Percentiles rank a stretch among this genome's conserved stretches.
Evolutionary conservation across 53 echinoderm and acorn worm genomes (phyloP).

Genomic region (Crossaster papposus): DNA sequence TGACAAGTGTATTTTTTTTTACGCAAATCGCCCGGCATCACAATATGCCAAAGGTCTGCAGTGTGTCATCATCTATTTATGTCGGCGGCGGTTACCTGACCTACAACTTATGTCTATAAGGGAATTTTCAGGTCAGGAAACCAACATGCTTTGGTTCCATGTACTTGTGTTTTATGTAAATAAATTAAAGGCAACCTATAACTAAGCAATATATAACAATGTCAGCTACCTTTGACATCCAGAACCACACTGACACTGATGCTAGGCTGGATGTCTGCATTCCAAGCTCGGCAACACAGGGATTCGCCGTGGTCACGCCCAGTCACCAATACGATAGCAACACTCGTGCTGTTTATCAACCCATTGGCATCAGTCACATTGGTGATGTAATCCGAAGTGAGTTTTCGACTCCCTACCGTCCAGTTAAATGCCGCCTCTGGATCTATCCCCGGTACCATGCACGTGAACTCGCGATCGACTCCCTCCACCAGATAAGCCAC

Average conservation of each 20-base stretch:
- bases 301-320: background rate
- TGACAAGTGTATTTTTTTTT: too few species aligned
- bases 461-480: background rate
- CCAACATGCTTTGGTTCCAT: too few species aligned
- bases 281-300: background rate
- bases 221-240: slow-evolving; percentile 33
- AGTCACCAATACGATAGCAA: background rate
- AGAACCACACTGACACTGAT: background rate
- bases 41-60: too few species aligned
- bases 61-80: too few species aligned
- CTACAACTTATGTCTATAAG: too few species aligned
- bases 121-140: too few species aligned
- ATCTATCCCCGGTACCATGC: slow-evolving; percentile 16
- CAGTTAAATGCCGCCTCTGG: slow-evolving; percentile 16
- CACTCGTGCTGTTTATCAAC: slow-evolving; percentile 17
- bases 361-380: slow-evolving; percentile 11
- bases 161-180: too few species aligned
- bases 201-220: too few species aligned
- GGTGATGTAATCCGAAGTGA: background rate
- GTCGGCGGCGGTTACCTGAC: too few species aligned
- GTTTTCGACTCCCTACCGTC: slow-evolving; percentile 6
- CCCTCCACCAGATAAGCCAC: slow-evolving; percentile 6
- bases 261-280: background rate
- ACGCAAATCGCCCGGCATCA: too few species aligned
- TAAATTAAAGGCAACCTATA: too few species aligned